Percentiles rank a stretch among this genome's conserved stretches.
Evolutionary conservation across 2,113 vertebrate genomes (phyloP).

Genomic region (Morphnarchus princeps): DNA sequence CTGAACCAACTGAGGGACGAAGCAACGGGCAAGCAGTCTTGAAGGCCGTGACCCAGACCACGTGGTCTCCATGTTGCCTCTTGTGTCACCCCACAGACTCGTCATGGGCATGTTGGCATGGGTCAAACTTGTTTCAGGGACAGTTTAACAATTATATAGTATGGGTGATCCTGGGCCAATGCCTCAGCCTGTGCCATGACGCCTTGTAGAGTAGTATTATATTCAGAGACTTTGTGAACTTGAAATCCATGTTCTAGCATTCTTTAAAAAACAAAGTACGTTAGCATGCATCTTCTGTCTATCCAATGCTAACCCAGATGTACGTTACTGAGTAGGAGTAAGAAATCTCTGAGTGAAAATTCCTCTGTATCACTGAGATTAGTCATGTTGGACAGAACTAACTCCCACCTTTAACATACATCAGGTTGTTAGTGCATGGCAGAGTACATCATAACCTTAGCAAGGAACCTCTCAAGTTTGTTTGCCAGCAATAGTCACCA

Average conservation of each 20-base stretch:
- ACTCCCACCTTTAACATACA: background rate
- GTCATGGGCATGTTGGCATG: accelerated
- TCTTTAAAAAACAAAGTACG: background rate
- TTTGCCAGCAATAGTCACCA: background rate
- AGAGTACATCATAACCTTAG: background rate
- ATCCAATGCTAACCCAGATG: background rate
- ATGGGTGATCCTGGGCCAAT: background rate
- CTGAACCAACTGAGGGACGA: background rate
- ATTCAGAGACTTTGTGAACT: background rate
- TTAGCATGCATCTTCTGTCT: background rate
- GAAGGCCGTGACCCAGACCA: background rate
- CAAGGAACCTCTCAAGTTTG: background rate
- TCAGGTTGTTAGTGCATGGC: accelerated
- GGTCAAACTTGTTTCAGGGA: background rate
- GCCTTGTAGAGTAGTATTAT: background rate
- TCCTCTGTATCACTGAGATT: background rate
- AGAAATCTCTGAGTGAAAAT: background rate
- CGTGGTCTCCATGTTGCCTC: background rate
- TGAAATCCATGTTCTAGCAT: background rate
- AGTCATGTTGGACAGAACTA: background rate
- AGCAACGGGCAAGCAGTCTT: background rate
- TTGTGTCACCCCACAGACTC: background rate
- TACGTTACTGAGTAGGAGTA: accelerated
- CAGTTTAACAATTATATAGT: background rate
- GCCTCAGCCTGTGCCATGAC: background rate